Percentiles rank a stretch among this genome's conserved stretches.
Evolutionary conservation across 2,113 vertebrate genomes (phyloP).

Genomic region (Melospiza melodia): DNA sequence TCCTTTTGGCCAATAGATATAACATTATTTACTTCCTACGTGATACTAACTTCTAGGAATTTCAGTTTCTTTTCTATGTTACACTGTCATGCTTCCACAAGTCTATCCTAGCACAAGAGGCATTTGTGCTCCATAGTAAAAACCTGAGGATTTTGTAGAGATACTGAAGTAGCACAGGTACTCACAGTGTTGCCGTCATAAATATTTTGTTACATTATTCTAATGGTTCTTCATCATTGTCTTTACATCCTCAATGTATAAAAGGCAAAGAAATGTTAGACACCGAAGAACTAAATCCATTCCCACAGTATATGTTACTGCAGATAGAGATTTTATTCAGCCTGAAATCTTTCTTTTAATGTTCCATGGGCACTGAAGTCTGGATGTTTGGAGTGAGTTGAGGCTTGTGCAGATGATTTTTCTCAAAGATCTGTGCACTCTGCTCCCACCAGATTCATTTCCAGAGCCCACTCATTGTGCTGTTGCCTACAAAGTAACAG

Average conservation of each 20-base stretch:
- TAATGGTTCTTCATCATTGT: neutral
- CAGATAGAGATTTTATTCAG: neutral
- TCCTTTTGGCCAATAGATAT: neutral
- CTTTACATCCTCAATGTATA: neutral
- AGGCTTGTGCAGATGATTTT: neutral
- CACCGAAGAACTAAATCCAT: neutral
- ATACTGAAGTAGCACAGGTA: neutral
- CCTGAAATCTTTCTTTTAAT: neutral
- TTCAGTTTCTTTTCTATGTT: neutral
- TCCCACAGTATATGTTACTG: neutral
- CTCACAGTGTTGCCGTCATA: neutral
- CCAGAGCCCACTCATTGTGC: accelerated
- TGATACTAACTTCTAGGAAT: neutral
- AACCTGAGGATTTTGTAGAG: neutral
- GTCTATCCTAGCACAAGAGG: neutral
- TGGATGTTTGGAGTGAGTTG: neutral
- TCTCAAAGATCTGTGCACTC: neutral
- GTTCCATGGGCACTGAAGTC: neutral
- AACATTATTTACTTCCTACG: neutral
- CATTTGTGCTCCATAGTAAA: neutral
- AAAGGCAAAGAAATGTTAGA: neutral
- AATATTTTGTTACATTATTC: neutral
- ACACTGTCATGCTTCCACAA: neutral
- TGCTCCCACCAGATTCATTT: neutral
- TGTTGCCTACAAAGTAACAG: neutral